Evolutionary conservation across 2,113 vertebrate genomes (phyloP), one percentile per base, ranked within the genome.

Genomic region (Oryzias melastigma): DNA sequence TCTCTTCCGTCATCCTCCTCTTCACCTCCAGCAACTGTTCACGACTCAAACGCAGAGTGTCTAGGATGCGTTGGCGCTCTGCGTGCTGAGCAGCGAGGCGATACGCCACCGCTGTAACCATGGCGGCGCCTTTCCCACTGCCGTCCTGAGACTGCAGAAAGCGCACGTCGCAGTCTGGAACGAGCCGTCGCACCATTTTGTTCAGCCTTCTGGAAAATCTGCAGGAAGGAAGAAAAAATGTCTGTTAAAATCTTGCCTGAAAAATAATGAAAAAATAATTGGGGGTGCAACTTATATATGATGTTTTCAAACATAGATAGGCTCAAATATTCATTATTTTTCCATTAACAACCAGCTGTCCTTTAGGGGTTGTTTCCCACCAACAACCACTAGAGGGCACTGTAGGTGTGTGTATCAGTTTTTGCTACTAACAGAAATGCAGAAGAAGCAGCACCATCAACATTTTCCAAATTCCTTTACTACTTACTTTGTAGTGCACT

Each of bases 21-120:
- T 98, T 99, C 63, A 99, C 92, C 71, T 95, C 91, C 78, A 96
- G 79, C 59, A 99, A 91, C 87, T 99, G 94, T 61, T 95, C 88
- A 0, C 35, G 90, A 84, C 87, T 93, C 78, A 99, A 85, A 14
- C 92, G 91, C 24, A 99, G 83, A 0, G 90, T 65, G 56, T 95
- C 92, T 10, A 99, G 86, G 12, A 92, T 90, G 25, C 85, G 80
- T 91, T 96, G 93, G 1, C 94, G 91, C 22, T 93, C 92, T 3
- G 91, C 87, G 3, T 94, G 91, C 58, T 99, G 96, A 17, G 93
- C 90, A 0, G 91, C 96, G 60, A 96, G 87, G 1, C 97, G 90
- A 74, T 95, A 91, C 1, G 96, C 97, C 69, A 99, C 97, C 0
- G 97, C 97, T 0, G 97, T 99, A 69, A 99, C 97, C 97, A 99